A percentile compares a stretch with the other conserved stretches of the same genome.
phyloP scores from a whole-genome alignment of 2,113 vertebrate species.

The Orthonyx spaldingii region DNA sequence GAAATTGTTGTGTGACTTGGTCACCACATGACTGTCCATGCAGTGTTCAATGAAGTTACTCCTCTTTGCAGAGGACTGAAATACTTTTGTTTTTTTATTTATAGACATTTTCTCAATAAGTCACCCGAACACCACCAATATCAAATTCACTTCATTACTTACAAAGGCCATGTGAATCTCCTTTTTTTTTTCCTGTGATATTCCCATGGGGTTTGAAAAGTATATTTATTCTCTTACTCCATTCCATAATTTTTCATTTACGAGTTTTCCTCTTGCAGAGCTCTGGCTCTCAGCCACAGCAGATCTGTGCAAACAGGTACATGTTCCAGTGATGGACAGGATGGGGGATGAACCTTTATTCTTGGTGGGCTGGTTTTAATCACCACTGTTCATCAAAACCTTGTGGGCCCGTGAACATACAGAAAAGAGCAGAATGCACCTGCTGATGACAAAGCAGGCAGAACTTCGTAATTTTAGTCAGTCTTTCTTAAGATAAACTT shows the following conservation, averaged over 20 bases:
- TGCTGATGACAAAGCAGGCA: neutral
- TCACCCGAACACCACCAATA: neutral
- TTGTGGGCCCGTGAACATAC: neutral
- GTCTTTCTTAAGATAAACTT: neutral
- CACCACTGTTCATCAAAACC: neutral
- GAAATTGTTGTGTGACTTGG: neutral
- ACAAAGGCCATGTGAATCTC: neutral
- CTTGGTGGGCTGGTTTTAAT: neutral
- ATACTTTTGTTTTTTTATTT: neutral
- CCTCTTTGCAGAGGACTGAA: neutral
- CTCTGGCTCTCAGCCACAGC: neutral
- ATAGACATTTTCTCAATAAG: neutral
- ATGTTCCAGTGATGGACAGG: neutral
- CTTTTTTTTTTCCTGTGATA: neutral
- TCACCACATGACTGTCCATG: neutral
- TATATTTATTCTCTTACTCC: neutral
- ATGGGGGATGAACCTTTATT: neutral
- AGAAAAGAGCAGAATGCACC: neutral
- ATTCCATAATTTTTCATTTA: neutral
- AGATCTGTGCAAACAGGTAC: neutral
- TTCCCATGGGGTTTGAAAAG: neutral
- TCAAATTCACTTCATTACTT: neutral
- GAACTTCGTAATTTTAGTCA: neutral
- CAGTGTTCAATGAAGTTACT: neutral
- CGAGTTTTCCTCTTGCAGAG: neutral